Evolutionary conservation across 2,797 vertebrate species (phyloP), one percentile per base, ranked within the genome.

Genomic region (Platalea minor): DNA sequence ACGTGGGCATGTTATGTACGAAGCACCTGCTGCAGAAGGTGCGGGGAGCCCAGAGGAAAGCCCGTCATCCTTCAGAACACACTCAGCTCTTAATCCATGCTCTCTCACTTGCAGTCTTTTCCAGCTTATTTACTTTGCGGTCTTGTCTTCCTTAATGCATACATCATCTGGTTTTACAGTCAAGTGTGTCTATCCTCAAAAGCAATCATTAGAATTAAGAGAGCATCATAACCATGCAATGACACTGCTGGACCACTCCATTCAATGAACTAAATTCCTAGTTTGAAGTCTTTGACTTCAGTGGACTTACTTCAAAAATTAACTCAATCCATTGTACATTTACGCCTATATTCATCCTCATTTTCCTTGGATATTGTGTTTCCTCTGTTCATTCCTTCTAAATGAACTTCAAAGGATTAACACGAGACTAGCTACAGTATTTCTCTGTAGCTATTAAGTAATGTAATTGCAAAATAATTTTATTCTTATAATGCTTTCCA

Each of bases 381-480:
- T 91, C 46, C 20, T 85, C 35, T 76, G 35, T 41, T 87, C 70
- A 37, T 67, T 80, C 61, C 41, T 83, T 80, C 68, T 57, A 87
- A 95, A 85, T 56, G 17, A 86, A 95, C 88, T 91, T 93, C 89
- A 90, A 90, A 95, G 88, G 46, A 92, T 70, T 94, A 88, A 67
- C 53, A 20, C 11, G 43, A 84, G 33, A 43, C 39, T 37, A 37
- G 37, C 37, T 37, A 37, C 51, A 54, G 9, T 65, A 78, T 67
- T 88, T 64, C 82, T 73, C 82, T 59, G 50, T 81, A 85, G 88
- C 89, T 89, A 75, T 78, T 81, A 90, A 89, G 19, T 70, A 89
- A 88, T 48, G 19, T 50, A 92, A 95, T 53, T 72, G 76, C 19
- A 91, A 96, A 91, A 83, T 92, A 35, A 73, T 77, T 91, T 56